A percentile compares a stretch with the other conserved stretches of the same genome.
These are phyloP conservation scores for Drosophila equinoxialis DNA, from an alignment of 1,140 invertebrate species.

Conservation along the genomic window DNA sequence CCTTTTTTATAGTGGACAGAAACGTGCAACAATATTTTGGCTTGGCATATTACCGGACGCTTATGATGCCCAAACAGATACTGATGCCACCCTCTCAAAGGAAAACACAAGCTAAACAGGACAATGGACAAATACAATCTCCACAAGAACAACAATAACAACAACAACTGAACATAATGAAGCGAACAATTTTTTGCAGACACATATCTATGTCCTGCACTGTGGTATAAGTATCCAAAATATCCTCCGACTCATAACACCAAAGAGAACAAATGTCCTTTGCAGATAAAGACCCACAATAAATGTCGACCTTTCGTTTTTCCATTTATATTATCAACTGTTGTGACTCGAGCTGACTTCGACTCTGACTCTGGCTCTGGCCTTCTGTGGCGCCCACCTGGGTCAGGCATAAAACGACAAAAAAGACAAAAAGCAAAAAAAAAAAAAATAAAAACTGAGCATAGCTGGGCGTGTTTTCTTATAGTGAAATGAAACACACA, in stretches of 20 bases:
- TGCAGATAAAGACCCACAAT: slow-evolving; percentile 82
- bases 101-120: slow-evolving; percentile 54
- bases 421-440: not conserved
- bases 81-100: slow-evolving; percentile 70
- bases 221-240: slow-evolving; percentile 66
- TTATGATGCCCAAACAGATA: slow-evolving; percentile 71
- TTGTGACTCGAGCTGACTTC: slow-evolving; percentile 23
- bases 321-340: slow-evolving; percentile 82
- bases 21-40: slow-evolving; percentile 23
- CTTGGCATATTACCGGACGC: slow-evolving; percentile 73
- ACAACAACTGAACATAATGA: slow-evolving; percentile 51
- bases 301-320: slow-evolving; percentile 83
- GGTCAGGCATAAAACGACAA: slow-evolving; percentile 29
- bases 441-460: too few relatives aligned
- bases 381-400: slow-evolving; percentile 50
- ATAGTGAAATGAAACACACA: not conserved
- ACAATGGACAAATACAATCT: slow-evolving; percentile 8
- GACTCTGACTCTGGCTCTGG: not conserved
- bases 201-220: slow-evolving; percentile 37
- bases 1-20: slow-evolving; percentile 18
- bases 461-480: not conserved
- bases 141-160: too few relatives aligned
- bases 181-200: slow-evolving; percentile 53
- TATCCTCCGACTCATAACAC: slow-evolving; percentile 74
- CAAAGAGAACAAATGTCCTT: slow-evolving; percentile 81